Percentiles rank a stretch among this genome's conserved stretches.
These are phyloP conservation scores for Cebus imitator DNA, from an alignment of 2,113 vertebrate species.

Conservation along the genomic window DNA sequence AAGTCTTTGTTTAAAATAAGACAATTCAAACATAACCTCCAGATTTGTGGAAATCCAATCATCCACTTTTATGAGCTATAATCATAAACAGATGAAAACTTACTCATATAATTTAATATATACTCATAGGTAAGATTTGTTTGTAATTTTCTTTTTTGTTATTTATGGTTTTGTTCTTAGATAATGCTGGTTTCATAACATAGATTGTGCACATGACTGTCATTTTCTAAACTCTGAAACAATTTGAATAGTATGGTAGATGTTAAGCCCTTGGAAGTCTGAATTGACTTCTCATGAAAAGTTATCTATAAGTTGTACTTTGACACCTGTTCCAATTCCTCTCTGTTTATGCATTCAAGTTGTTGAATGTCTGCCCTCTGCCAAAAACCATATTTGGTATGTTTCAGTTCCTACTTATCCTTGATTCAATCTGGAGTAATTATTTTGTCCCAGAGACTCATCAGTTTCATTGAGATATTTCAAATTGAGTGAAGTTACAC, in stretches of 20 bases:
- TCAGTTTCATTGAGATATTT: not conserved
- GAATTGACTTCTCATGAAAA: not conserved
- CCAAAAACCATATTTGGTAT: not conserved
- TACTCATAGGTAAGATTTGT: not conserved
- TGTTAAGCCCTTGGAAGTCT: not conserved
- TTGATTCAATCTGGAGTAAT: not conserved
- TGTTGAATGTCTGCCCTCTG: not conserved
- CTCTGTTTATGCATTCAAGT: not conserved
- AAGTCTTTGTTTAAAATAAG: not conserved
- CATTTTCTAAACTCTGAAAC: not conserved
- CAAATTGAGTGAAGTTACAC: not conserved
- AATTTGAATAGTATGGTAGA: not conserved
- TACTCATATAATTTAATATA: not conserved
- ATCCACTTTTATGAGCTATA: not conserved
- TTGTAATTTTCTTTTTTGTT: conserved; percentile 1
- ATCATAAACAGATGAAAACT: not conserved
- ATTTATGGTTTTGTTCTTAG: not conserved
- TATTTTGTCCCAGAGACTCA: not conserved
- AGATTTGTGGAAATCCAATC: not conserved
- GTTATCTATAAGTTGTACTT: not conserved
- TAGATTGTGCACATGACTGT: not conserved
- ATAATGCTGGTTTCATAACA: not conserved
- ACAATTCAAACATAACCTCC: not conserved
- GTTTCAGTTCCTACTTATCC: not conserved
- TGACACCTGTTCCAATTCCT: not conserved